phyloP scores from a whole-genome alignment of 2,113 vertebrate genomes.

The Tachysurus vachellii region DNA sequence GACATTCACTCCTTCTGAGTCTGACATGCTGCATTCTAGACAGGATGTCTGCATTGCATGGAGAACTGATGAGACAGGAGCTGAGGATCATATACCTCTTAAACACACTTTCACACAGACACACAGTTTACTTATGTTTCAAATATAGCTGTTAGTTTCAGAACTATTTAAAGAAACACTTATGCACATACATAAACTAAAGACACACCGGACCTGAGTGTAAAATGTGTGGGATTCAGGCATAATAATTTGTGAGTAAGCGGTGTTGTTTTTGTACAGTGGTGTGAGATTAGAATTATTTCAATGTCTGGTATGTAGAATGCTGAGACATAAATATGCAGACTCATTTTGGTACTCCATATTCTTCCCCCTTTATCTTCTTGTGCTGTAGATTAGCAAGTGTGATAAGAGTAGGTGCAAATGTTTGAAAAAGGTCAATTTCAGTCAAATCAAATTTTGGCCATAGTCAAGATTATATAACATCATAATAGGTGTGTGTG shows the following conservation, averaged over 20 bases:
- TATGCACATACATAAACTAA: not conserved
- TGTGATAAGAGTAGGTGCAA: not conserved
- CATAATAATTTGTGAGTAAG: not conserved
- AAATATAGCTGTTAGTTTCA: constrained; percentile 36
- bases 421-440: not conserved
- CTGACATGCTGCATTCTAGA: constrained; percentile 51
- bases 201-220: not conserved
- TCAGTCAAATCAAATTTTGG: not conserved
- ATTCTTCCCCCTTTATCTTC: not conserved
- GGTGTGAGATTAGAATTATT: constrained; percentile 25
- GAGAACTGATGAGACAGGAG: constrained; percentile 50
- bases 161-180: not conserved
- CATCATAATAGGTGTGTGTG: not conserved
- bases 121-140: not conserved
- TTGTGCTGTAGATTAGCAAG: not conserved
- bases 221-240: not conserved
- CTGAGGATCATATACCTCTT: constrained; percentile 49
- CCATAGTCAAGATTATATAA: not conserved
- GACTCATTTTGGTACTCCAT: not conserved
- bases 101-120: constrained; percentile 7
- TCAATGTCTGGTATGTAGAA: constrained; percentile 17
- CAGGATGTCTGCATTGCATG: constrained; percentile 66
- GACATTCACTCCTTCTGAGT: constrained; percentile 53
- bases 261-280: not conserved
- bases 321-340: not conserved